phyloP scores from a whole-genome alignment of 2,888 invertebrate species.

The Galeopsomyia nigrocyanea region DNA sequence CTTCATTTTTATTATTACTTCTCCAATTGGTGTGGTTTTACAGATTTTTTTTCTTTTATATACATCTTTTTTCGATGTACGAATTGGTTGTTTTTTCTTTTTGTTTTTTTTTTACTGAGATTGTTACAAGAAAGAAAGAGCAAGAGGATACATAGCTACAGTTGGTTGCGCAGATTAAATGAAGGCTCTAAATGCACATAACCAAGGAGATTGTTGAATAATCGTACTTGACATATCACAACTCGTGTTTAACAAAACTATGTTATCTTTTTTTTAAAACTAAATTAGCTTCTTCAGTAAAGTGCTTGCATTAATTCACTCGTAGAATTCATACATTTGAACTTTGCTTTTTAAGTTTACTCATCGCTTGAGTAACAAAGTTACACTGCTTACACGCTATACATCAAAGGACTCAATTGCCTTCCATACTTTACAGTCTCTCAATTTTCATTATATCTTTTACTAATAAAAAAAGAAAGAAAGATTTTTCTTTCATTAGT shows the following conservation, averaged over 20 bases:
- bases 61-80: not conserved
- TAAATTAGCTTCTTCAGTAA: too few relatives aligned
- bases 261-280: too few relatives aligned
- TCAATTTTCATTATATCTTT: conserved; percentile 22
- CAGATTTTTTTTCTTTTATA: not conserved
- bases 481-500: not conserved
- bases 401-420: conserved; percentile 11
- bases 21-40: not conserved
- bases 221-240: too few relatives aligned
- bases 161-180: too few relatives aligned
- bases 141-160: too few relatives aligned
- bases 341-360: conserved; percentile 19
- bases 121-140: too few relatives aligned
- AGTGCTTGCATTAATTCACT: conserved; percentile 24
- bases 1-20: conserved; percentile 3
- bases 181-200: too few relatives aligned
- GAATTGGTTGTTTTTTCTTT: not conserved
- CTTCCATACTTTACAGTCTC: conserved; percentile 32
- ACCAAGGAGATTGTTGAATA: too few relatives aligned
- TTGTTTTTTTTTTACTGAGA: not conserved
- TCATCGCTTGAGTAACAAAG: conserved; percentile 15
- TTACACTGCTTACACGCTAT: conserved; percentile 19
- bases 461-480: not conserved
- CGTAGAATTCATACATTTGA: conserved; percentile 29
- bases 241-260: too few relatives aligned